Conservation (phyloP, 2,888 invertebrate species). For the Camptogramma bilineatum region DNA sequence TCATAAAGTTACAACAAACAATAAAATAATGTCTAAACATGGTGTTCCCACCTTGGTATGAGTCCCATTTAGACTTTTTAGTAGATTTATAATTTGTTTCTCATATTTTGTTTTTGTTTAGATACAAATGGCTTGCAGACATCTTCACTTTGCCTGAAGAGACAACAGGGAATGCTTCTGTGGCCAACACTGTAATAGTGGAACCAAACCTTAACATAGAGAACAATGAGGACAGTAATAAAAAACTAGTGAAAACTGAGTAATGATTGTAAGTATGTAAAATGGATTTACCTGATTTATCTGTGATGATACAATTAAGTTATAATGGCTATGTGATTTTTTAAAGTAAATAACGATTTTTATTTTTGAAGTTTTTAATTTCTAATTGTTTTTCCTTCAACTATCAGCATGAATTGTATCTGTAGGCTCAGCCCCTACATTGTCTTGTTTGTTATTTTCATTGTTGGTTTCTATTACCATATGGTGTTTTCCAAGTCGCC, state of each 20-base stretch:
- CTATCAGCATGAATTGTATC: slow-evolving; percentile 22
- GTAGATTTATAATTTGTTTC: background rate
- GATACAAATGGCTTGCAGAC: slow-evolving; percentile 76
- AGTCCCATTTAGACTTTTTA: background rate
- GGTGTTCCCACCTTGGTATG: background rate
- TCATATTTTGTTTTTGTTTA: slow-evolving; percentile 53
- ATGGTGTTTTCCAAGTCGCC: slow-evolving; percentile 80
- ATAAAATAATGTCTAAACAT: background rate
- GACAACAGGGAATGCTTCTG: slow-evolving; percentile 39
- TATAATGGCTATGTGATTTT: slow-evolving; percentile 35
- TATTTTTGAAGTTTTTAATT: slow-evolving; percentile 2
- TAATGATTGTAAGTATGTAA: slow-evolving; percentile 30
- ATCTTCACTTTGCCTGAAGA: slow-evolving; percentile 64
- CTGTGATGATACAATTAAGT: slow-evolving; percentile 62
- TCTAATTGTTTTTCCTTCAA: background rate
- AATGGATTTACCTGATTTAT: slow-evolving; percentile 35
- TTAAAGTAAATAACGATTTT: slow-evolving; percentile 28
- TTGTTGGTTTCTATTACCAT: slow-evolving; percentile 54
- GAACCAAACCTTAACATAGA: slow-evolving; percentile 41
- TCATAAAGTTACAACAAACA: background rate
- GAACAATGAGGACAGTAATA: slow-evolving; percentile 47
- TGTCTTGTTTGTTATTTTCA: slow-evolving; percentile 40
- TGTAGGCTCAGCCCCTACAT: slow-evolving; percentile 43
- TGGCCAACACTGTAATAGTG: slow-evolving; percentile 44
- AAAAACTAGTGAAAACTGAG: slow-evolving; percentile 51